Evolutionary conservation across 2,113 vertebrate genomes (phyloP), one percentile per base, ranked within the genome.

Genomic region (Phaethornis superciliosus): DNA sequence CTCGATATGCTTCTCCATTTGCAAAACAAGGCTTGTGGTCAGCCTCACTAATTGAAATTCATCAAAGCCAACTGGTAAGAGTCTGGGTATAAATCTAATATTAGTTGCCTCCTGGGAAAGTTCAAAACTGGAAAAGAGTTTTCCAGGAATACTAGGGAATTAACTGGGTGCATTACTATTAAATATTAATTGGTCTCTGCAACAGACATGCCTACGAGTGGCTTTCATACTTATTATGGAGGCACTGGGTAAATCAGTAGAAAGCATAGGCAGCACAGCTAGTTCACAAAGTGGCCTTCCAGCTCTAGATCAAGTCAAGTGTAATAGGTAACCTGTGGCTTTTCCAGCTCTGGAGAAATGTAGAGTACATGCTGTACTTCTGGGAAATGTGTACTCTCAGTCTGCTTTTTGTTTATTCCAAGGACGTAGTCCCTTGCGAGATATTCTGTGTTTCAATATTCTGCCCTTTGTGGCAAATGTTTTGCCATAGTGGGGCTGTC

Each of bases 151-250:
- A 76, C 64, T 80, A 52, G 60, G 37, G 87, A 93, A 79, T 94
- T 96, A 93, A 96, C 71, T 80, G 78, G 64, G 46, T 91, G 83
- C 78, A 95, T 96, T 97, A 95, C 92, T 97, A 91, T 95, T 63
- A 96, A 96, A 96, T 93, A 95, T 95, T 95, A 90, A 97, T 94
- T 94, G 56, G n/a, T 88, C 7, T 92, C 65, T 65, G 44, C 60
- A 92, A 21, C 47, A 85, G 55, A 64, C 23, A 37, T 74, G 72
- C 51, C 59, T 92, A 67, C 16, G 10, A 85, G 85, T 84, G 49
- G 59, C 84, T 94, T 91, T 96, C 56, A 67, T 95, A 58, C 72
- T 80, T 83, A 40, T 18, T 51, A 3, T 40, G 62, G n/a, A 59
- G 37, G 56, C 35, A 70, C 62, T 75, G 74, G 70, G 67, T 93